These are phyloP conservation scores for Reticulitermes speratus DNA, from an alignment of 1,140 invertebrate genomes.

Conservation along the genomic window DNA sequence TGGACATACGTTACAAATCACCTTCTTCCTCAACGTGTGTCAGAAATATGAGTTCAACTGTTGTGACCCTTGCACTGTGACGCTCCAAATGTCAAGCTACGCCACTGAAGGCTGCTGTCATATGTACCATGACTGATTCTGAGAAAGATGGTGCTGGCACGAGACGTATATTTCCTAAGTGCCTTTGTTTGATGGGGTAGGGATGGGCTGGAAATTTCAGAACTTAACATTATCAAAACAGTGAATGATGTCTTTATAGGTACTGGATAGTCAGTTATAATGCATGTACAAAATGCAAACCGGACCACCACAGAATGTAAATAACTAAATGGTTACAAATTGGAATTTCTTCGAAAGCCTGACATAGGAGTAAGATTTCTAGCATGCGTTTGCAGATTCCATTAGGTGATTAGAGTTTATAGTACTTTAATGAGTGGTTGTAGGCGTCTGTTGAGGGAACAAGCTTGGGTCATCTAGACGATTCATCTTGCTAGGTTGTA, in stretches of 20 bases:
- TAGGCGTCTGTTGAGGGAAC: slow-evolving; percentile 1
- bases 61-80: too few relatives aligned
- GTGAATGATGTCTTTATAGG: background rate
- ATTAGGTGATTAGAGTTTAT: slow-evolving; percentile 2
- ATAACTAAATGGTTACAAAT: background rate
- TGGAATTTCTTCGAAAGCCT: background rate
- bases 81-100: too few relatives aligned
- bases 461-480: background rate
- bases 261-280: background rate
- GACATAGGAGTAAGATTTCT: background rate
- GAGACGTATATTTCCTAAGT: too few relatives aligned
- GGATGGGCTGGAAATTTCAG: too few relatives aligned
- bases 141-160: too few relatives aligned
- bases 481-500: background rate
- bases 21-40: too few relatives aligned
- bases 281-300: background rate
- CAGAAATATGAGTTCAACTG: too few relatives aligned
- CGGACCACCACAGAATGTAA: background rate
- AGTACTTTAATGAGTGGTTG: background rate
- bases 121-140: too few relatives aligned
- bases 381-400: background rate
- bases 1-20: too few relatives aligned
- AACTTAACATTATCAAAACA: background rate
- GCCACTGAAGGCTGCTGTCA: too few relatives aligned
- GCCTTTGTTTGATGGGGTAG: too few relatives aligned